Conservation (phyloP, 2,113 vertebrate species). For the Ancistrus triradiatus region DNA sequence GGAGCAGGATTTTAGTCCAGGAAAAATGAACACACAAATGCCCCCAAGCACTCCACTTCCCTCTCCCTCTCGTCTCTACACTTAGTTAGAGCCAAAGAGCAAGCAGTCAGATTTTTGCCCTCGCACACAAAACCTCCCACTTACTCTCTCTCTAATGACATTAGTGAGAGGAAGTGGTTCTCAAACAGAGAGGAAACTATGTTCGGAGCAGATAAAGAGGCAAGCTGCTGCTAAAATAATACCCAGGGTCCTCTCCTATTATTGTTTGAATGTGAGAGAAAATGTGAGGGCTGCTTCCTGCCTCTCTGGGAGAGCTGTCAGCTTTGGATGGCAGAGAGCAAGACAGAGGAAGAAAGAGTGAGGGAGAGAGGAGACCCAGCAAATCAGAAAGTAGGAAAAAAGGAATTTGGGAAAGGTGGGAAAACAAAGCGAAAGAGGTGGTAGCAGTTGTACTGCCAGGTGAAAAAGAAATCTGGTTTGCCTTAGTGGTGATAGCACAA, state of each 20-base stretch:
- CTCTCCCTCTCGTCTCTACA: conserved; percentile 48
- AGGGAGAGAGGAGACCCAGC: too few relatives aligned
- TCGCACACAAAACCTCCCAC: conserved; percentile 21
- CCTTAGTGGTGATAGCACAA: too few relatives aligned
- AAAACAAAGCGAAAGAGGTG: too few relatives aligned
- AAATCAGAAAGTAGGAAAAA: too few relatives aligned
- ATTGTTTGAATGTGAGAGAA: conserved; percentile 64
- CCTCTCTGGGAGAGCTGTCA: conserved; percentile 49
- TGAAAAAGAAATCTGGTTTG: too few relatives aligned
- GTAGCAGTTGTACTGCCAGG: conserved; percentile 28
- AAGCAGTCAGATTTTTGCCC: conserved; percentile 53
- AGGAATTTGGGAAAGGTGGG: too few relatives aligned
- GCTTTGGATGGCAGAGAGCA: conserved; percentile 28
- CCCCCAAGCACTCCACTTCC: conserved; percentile 31
- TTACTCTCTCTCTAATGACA: conserved; percentile 51
- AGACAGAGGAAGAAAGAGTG: neutral
- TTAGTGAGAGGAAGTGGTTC: conserved; percentile 65
- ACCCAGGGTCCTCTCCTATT: conserved; percentile 68
- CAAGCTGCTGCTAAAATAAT: conserved; percentile 73
- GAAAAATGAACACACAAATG: conserved; percentile 34
- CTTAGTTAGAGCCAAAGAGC: conserved; percentile 47
- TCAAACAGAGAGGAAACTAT: conserved; percentile 76
- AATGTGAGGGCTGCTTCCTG: conserved; percentile 67
- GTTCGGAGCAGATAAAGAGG: conserved; percentile 80
- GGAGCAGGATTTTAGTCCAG: conserved; percentile 37